Percentiles rank a stretch among this genome's conserved stretches.
Conservation (phyloP, 1,140 invertebrate genomes). For the Cydia pomonella region DNA sequence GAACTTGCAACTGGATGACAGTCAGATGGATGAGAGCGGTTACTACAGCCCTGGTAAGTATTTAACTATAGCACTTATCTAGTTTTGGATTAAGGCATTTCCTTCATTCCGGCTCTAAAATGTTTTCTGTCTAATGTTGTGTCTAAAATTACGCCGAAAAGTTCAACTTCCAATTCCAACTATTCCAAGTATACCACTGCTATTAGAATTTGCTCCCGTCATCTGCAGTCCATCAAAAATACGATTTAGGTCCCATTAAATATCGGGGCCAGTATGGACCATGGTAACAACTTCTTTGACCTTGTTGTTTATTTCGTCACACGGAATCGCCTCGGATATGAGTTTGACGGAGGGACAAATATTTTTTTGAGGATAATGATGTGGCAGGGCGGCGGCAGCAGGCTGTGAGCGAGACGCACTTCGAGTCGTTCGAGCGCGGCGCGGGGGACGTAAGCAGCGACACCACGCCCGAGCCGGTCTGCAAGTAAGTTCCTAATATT, state of each 20-base stretch:
- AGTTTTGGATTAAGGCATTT: too few species aligned
- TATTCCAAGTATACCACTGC: too few species aligned
- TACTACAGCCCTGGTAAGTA: conserved; percentile 70
- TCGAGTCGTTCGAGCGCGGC: conserved; percentile 69
- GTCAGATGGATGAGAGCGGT: conserved; percentile 73
- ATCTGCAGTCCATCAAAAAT: too few species aligned
- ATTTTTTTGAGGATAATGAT: conserved; percentile 23
- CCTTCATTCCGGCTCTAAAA: too few species aligned
- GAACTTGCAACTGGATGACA: conserved; percentile 70
- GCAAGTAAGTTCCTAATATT: conserved; percentile 49
- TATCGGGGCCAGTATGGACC: too few species aligned
- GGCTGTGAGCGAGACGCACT: conserved; percentile 61
- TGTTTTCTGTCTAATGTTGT: too few species aligned
- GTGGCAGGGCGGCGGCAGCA: conserved; percentile 60
- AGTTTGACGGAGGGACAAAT: not conserved
- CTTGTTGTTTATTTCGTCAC: too few species aligned
- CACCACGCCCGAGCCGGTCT: conserved; percentile 65
- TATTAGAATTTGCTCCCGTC: too few species aligned
- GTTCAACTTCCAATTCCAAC: too few species aligned
- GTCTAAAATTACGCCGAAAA: too few species aligned
- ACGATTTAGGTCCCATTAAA: too few species aligned
- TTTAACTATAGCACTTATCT: not conserved
- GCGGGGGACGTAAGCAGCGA: conserved; percentile 60
- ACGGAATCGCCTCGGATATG: not conserved
- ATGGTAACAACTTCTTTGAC: too few species aligned